These are phyloP conservation scores for Urophycis tenuis DNA, from an alignment of 2,797 vertebrate species.

Conservation along the genomic window DNA sequence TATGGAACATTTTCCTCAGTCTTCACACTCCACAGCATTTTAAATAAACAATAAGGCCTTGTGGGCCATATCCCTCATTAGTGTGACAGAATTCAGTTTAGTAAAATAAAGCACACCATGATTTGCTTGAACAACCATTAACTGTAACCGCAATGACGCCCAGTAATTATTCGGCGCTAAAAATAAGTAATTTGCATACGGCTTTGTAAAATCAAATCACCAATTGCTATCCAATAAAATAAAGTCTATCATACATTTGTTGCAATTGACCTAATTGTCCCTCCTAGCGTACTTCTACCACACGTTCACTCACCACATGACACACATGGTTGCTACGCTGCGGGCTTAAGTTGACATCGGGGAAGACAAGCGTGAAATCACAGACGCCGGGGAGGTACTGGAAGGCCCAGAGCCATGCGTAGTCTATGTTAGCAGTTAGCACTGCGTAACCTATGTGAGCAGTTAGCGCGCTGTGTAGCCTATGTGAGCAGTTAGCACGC, in stretches of 20 bases:
- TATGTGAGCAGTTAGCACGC: neutral
- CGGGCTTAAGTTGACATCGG: neutral
- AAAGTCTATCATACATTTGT: neutral
- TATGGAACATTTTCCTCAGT: neutral
- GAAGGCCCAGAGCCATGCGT: neutral
- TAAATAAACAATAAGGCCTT: neutral
- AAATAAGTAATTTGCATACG: neutral
- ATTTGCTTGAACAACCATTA: neutral
- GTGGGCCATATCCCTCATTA: neutral
- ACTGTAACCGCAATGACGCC: neutral
- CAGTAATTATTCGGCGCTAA: neutral
- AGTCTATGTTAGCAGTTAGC: neutral
- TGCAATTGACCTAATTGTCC: neutral
- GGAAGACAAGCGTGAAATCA: neutral
- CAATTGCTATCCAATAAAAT: neutral
- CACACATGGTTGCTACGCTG: neutral
- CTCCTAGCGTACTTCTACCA: neutral
- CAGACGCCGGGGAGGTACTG: neutral
- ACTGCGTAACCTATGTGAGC: neutral
- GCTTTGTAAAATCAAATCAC: neutral
- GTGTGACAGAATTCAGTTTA: neutral
- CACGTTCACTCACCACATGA: neutral
- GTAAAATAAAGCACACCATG: slow-evolving; percentile 30
- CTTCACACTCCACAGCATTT: neutral
- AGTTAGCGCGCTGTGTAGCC: neutral